phyloP scores from a whole-genome alignment of 2,113 vertebrate species.

The Macaca fascicularis region DNA sequence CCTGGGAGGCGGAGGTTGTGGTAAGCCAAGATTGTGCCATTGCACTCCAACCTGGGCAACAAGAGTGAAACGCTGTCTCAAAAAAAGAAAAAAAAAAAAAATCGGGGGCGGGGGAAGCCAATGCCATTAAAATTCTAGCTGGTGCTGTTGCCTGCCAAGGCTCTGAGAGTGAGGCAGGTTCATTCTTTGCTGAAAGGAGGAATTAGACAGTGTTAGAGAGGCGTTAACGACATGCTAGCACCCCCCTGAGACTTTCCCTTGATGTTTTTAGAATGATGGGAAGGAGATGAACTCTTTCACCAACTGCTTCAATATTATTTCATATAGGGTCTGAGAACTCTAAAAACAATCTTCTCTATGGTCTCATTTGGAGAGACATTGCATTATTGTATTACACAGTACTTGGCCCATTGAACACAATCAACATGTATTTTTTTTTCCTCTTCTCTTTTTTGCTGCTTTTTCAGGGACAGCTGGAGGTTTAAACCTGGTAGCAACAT shows the following conservation, averaged over 20 bases:
- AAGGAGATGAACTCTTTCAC: not conserved
- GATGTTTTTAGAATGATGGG: not conserved
- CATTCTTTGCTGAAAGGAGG: not conserved
- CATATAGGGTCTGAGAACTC: not conserved
- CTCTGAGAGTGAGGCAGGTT: not conserved
- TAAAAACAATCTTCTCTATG: not conserved
- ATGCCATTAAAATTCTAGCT: constrained; percentile 26
- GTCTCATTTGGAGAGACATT: not conserved
- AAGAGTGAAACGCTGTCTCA: too few species aligned
- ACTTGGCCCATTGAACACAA: not conserved
- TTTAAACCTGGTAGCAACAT: not conserved
- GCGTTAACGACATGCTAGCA: not conserved
- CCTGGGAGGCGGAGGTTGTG: too few species aligned
- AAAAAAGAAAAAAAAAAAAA: not conserved
- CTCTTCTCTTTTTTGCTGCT: not conserved
- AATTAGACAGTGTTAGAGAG: not conserved
- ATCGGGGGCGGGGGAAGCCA: not conserved
- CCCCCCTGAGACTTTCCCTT: not conserved
- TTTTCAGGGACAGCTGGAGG: not conserved
- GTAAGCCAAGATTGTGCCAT: too few species aligned
- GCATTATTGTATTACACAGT: too few species aligned
- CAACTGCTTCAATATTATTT: not conserved
- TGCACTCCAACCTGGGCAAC: too few species aligned
- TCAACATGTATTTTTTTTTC: not conserved
- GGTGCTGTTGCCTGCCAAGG: not conserved